Evolutionary conservation across 2,797 vertebrate genomes (phyloP), one percentile per base, ranked within the genome.

Genomic region (Sebastes kiyomatsui): DNA sequence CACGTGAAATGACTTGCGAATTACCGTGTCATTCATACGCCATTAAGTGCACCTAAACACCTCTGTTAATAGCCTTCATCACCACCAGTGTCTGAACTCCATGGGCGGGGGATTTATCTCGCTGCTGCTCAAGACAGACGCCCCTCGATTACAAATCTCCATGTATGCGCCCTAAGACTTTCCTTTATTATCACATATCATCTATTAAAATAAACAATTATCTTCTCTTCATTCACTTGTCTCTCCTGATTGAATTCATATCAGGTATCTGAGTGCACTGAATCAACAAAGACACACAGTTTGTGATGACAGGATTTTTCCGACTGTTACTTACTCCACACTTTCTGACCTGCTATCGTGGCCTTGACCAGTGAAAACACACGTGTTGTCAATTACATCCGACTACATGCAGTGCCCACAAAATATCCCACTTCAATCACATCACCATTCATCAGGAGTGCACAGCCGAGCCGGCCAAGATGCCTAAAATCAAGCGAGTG

Each of bases 281-380:
- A 66, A 60, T 52, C 23, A 25, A 59, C 23, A 66, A 20, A 56
- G 35, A 28, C 42, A 11, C 7, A 4, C 22, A 20, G 52, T 52
- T 49, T 65, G 23, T 14, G 46, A 61, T n/a, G 70, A 67, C 67
- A 73, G 42, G 23, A 23, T 72, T 60, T 68, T 2, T 35, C 7
- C 2, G 2, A 28, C 3, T 13, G 46, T 67, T 67, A 33, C 67
- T 64, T 58, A 52, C 23, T 28, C 22, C 27, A 58, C 54, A 27
- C 68, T 61, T 54, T 30, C n/a, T 49, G 12, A 49, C 46, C 7
- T n/a, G 33, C 49, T 7, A 12, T 27, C 14, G 1, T 12, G 61
- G 64, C 38, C 27, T 25, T 61, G 56, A 60, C 72, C 33, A 22
- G 27, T 20, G 14, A 54, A 67, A 64, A 69, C 82, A 77, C 72